A percentile compares a stretch with the other conserved stretches of the same genome.
Evolutionary conservation across 2,797 vertebrate genomes (phyloP).

Genomic region (Ctenochaetus hawaiiensis): DNA sequence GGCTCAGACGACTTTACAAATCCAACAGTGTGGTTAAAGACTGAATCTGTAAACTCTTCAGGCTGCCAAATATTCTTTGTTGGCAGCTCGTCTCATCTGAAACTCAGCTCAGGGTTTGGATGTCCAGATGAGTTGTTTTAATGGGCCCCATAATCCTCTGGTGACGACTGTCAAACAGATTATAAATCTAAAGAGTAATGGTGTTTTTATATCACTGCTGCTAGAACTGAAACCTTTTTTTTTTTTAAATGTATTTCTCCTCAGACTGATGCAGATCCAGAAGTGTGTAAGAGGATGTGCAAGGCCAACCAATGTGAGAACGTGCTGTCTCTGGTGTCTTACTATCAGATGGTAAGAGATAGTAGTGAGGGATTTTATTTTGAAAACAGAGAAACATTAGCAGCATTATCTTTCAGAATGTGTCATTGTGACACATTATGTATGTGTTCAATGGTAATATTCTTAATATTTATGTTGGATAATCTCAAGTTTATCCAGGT

Average conservation of each 20-base stretch:
- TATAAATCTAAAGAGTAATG: conserved; percentile 13
- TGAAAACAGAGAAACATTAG: background rate
- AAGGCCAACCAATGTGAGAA: conserved; percentile 92
- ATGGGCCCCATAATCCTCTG: conserved; percentile 22
- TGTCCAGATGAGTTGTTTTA: conserved; percentile 33
- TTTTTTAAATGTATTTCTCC: background rate
- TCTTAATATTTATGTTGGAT: no score
- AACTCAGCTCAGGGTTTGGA: conserved; percentile 24
- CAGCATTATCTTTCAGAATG: background rate
- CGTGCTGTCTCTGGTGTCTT: conserved; percentile 93
- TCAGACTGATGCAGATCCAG: conserved; percentile 98
- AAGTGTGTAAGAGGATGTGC: conserved; percentile 98
- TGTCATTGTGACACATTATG: no score
- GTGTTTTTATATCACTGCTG: background rate
- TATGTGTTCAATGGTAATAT: no score
- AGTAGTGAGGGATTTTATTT: background rate
- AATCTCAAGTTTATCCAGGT: no score
- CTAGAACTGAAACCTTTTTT: background rate
- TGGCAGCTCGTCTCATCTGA: conserved; percentile 38
- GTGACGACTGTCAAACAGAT: background rate
- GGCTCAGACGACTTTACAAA: conserved; percentile 57
- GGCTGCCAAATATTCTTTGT: conserved; percentile 51
- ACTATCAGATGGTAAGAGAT: conserved; percentile 97
- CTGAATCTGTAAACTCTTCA: conserved; percentile 42
- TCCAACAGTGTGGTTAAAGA: conserved; percentile 45